phyloP scores from a whole-genome alignment of 2,888 invertebrate species.

The Brassicogethes aeneus region DNA sequence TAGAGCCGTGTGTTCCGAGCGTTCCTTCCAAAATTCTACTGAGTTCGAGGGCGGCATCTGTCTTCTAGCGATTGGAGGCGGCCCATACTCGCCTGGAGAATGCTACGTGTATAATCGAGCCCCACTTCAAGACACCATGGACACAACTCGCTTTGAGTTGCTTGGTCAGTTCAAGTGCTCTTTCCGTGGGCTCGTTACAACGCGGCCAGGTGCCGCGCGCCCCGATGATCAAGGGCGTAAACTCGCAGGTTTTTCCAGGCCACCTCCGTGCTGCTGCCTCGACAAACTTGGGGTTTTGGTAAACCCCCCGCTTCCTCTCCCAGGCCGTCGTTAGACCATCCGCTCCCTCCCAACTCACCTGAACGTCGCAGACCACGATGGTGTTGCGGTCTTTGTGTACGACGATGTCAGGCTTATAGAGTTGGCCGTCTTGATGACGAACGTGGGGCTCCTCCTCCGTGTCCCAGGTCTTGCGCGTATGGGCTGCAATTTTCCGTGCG shows the following conservation, averaged over 20 bases:
- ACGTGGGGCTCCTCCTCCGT: constrained; percentile 19
- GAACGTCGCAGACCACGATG: constrained; percentile 12
- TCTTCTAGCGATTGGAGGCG: too few relatives aligned
- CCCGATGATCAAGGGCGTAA: constrained; percentile 12
- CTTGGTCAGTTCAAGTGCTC: not conserved
- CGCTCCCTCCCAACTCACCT: constrained; percentile 11
- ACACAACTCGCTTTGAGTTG: constrained; percentile 5
- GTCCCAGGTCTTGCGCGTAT: constrained; percentile 3
- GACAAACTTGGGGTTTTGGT: constrained; percentile 9
- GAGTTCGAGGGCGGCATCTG: too few relatives aligned
- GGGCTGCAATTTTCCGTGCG: constrained; percentile 12
- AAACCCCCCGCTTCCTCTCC: constrained; percentile 10
- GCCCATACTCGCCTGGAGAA: constrained; percentile 7
- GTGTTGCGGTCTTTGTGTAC: constrained; percentile 1
- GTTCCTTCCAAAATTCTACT: too few relatives aligned
- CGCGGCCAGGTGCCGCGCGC: constrained; percentile 15
- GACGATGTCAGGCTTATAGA: constrained; percentile 16
- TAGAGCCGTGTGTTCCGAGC: too few relatives aligned
- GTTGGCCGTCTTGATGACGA: constrained; percentile 13
- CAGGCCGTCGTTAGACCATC: constrained; percentile 9
- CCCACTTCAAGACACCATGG: constrained; percentile 8
- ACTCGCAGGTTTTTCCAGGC: constrained; percentile 6
- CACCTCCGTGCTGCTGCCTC: constrained; percentile 10
- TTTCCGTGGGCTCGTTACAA: constrained; percentile 3
- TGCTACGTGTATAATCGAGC: constrained; percentile 2